Percentiles rank a stretch among this genome's conserved stretches.
These are phyloP conservation scores for Arvicola amphibius DNA, from an alignment of 2,797 vertebrate species.

Conservation along the genomic window DNA sequence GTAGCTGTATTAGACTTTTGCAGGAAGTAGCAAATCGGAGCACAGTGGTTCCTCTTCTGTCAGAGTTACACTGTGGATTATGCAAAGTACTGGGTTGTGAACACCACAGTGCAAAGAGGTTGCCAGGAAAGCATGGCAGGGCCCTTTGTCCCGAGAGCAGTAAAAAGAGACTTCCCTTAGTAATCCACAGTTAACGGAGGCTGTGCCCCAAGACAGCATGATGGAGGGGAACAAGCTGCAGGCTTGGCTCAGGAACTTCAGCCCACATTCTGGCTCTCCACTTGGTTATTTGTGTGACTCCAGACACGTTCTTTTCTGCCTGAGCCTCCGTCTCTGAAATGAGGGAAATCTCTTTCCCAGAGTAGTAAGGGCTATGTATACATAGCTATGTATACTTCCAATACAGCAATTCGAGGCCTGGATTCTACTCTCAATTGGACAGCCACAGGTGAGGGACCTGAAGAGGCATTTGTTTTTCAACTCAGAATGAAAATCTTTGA, in stretches of 20 bases:
- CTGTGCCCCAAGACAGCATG: background rate
- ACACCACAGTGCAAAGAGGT: background rate
- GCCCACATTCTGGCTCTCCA: background rate
- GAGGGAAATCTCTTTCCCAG: background rate
- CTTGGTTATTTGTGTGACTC: background rate
- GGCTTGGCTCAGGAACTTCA: background rate
- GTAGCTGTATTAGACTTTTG: accelerated
- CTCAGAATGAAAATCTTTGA: background rate
- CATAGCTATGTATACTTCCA: accelerated
- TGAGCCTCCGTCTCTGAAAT: background rate
- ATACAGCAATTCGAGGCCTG: background rate
- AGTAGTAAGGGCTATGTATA: background rate
- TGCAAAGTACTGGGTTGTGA: background rate
- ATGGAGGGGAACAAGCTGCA: background rate
- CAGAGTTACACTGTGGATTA: too few species aligned
- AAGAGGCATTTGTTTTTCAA: background rate
- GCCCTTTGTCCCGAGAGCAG: background rate
- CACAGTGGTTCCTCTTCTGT: background rate
- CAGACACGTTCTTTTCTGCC: background rate
- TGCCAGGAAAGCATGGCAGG: background rate
- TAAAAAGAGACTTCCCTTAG: background rate
- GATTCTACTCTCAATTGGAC: background rate
- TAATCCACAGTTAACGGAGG: background rate
- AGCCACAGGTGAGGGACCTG: background rate
- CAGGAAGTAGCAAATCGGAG: too few species aligned